Evolutionary conservation across 2,113 vertebrate genomes (phyloP), one percentile per base, ranked within the genome.

Genomic region (Apistogramma diplotaenia): DNA sequence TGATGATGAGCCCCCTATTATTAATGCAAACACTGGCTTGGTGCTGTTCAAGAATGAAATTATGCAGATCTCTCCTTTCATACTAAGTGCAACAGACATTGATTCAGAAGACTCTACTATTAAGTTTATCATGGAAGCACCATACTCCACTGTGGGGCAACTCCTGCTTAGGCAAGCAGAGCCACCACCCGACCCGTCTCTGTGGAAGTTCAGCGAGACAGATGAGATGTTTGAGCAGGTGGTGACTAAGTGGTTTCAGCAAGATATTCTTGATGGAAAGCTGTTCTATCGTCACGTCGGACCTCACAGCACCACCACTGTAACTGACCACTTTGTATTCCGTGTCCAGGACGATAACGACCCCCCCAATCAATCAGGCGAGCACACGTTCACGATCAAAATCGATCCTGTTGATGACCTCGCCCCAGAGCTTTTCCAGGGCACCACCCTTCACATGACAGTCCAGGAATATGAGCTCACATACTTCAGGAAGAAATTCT

Each of bases 401-500:
- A 94, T 99, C 7, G 96, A 97, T 33, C 96, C 98, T 0, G 88
- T 98, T 3, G 98, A 99, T 77, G 96, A 97, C 71, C 89, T 99
- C 16, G 86, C 96, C 8, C 97, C 98, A 3, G 96, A 96, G 71
- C 92, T 97, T 75, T 94, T 95, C 2, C 93, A 93, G 0, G 96
- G 96, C 79, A 97, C 96, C 80, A 96, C 95, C 21, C 94, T 99
- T 51, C 96, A 97, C 78, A 97, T 98, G 95, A 95, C 96, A 19
- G 98, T 99, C 13, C 95, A 96, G 54, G 98, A 99, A 61, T 98
- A 97, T 78, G 96, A 97, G 88, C 90, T 99, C 65, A 99, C 98
- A 1, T 92, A 95, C 0, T 95, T 99, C 51, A 94, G 87, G 31
- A 98, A 96, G 86, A 97, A 95, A 72, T 96, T 95, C 78, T 94